These are phyloP conservation scores for Onychostoma macrolepis DNA, from an alignment of 2,113 vertebrate species.

Conservation along the genomic window DNA sequence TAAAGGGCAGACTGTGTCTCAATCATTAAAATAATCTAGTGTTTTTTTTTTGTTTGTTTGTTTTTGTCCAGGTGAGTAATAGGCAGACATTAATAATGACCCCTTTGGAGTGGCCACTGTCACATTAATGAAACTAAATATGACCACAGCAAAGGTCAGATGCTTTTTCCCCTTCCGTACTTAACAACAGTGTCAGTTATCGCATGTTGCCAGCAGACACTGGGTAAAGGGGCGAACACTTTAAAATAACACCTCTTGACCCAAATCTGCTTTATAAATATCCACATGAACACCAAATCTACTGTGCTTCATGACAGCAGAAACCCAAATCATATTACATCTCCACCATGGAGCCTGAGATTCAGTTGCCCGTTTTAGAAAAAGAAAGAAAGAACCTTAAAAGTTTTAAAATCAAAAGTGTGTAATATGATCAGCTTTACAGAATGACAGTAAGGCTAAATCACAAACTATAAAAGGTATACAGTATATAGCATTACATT, in stretches of 20 bases:
- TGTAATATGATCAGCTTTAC: neutral
- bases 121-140: slow-evolving; percentile 9
- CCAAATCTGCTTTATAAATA: slow-evolving; percentile 75
- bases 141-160: slow-evolving; percentile 33
- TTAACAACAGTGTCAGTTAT: slow-evolving; percentile 63
- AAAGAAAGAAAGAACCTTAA: slow-evolving; percentile 27
- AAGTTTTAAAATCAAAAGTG: neutral
- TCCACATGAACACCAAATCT: slow-evolving; percentile 67
- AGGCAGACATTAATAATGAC: neutral
- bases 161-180: slow-evolving; percentile 38
- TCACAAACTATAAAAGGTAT: neutral
- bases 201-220: slow-evolving; percentile 63
- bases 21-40: neutral
- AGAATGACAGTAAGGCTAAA: neutral
- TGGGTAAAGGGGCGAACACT: slow-evolving; percentile 69
- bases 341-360: slow-evolving; percentile 63
- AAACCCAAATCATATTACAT: slow-evolving; percentile 69
- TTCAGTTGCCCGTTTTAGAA: slow-evolving; percentile 60
- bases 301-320: slow-evolving; percentile 53
- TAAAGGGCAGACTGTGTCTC: neutral
- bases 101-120: neutral
- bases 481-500: too few species aligned
- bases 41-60: too few species aligned
- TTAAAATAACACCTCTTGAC: slow-evolving; percentile 78
- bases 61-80: neutral